These are phyloP conservation scores for Platycercus adscitus DNA, from an alignment of 2,113 vertebrate species.

Conservation along the genomic window DNA sequence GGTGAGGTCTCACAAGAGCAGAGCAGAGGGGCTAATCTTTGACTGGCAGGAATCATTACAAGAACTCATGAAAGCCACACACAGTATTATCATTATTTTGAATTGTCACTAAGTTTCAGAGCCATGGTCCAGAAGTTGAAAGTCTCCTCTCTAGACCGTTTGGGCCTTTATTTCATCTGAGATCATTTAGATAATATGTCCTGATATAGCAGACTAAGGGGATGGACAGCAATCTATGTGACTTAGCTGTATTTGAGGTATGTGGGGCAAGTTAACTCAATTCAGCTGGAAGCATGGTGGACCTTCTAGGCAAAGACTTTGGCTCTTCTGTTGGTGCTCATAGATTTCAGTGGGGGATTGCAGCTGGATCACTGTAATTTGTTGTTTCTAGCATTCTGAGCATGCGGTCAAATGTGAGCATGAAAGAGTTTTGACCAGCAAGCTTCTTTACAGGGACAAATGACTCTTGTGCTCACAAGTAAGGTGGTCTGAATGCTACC, in stretches of 20 bases:
- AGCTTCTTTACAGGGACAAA: background rate
- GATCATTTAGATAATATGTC: background rate
- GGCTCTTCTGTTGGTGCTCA: background rate
- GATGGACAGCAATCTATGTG: background rate
- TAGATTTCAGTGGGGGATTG: background rate
- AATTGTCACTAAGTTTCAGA: background rate
- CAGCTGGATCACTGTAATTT: background rate
- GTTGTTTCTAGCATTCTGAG: background rate
- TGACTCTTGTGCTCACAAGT: slow-evolving; percentile 16
- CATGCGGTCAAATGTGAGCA: background rate
- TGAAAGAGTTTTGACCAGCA: slow-evolving; percentile 13
- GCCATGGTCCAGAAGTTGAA: fast-evolving
- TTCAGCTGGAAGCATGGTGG: background rate
- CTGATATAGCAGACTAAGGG: background rate
- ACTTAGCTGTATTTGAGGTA: background rate
- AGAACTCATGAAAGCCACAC: background rate
- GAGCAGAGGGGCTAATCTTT: background rate
- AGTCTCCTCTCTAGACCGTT: background rate
- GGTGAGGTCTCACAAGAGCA: too few relatives aligned
- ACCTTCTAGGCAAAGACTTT: background rate
- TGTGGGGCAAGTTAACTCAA: background rate
- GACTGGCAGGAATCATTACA: background rate
- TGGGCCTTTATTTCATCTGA: background rate
- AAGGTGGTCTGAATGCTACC: slow-evolving; percentile 40
- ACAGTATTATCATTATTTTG: background rate